Conservation (phyloP, 2,113 vertebrate genomes). For the Catharus fuscescens region DNA sequence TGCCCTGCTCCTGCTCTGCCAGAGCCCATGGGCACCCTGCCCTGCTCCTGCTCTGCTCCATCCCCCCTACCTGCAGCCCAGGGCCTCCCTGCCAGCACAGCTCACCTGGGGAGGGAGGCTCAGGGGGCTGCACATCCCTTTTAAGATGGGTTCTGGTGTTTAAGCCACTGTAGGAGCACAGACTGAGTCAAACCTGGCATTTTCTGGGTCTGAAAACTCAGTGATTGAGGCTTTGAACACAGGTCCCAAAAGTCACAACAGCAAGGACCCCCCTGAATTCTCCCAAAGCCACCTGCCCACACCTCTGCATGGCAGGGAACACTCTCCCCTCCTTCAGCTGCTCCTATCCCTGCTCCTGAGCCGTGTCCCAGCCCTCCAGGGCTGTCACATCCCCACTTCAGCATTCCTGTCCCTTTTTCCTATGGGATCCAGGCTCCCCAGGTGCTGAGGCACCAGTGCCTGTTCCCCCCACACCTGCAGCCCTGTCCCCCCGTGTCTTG, state of each 20-base stretch:
- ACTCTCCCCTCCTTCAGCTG: fast-evolving
- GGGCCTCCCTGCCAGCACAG: fast-evolving
- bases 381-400: neutral
- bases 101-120: fast-evolving
- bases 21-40: neutral
- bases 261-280: neutral
- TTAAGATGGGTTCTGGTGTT: neutral
- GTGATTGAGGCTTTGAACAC: neutral
- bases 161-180: neutral
- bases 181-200: neutral
- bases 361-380: neutral
- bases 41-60: neutral
- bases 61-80: neutral
- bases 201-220: neutral
- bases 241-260: neutral
- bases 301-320: fast-evolving
- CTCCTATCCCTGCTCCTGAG: neutral
- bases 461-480: neutral
- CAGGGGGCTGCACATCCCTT: fast-evolving
- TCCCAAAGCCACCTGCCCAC: neutral
- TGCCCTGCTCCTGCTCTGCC: neutral
- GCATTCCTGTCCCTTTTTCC: neutral
- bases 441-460: neutral
- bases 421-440: fast-evolving
- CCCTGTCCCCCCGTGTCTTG: neutral